These are phyloP conservation scores for Haliclona indistincta DNA, from an alignment of 37 sponge, comb jelly and placozoan species.

Conservation along the genomic window DNA sequence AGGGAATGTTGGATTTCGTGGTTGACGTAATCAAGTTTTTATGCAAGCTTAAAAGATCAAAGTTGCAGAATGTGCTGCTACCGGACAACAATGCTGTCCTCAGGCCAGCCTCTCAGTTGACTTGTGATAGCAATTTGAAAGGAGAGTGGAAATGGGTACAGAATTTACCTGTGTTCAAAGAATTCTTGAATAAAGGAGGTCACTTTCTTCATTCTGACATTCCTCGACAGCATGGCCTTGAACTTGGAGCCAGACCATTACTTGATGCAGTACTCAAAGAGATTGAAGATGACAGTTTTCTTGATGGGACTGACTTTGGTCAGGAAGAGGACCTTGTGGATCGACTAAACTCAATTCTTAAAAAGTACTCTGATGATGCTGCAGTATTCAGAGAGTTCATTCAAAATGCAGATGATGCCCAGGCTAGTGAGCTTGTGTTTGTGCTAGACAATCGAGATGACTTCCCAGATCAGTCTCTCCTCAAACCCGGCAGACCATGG, in stretches of 20 bases:
- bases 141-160: conserved; percentile 14
- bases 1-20: conserved; percentile 15
- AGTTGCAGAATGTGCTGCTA: neutral
- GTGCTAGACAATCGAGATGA: conserved; percentile 47
- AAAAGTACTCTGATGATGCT: conserved; percentile 58
- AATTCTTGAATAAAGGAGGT: conserved; percentile 5
- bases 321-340: conserved; percentile 77
- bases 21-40: neutral
- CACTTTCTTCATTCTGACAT: conserved; percentile 33
- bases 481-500: conserved; percentile 38
- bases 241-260: conserved; percentile 31
- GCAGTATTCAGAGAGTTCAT: conserved; percentile 76
- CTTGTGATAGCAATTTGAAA: conserved; percentile 21
- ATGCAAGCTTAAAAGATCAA: too few relatives aligned
- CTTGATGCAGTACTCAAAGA: conserved; percentile 36
- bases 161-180: neutral
- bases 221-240: conserved; percentile 13
- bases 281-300: conserved; percentile 31
- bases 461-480: conserved; percentile 22
- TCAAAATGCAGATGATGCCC: conserved; percentile 86
- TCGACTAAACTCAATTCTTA: conserved; percentile 60
- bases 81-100: conserved; percentile 52
- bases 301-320: conserved; percentile 69
- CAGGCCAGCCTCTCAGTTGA: conserved; percentile 21
- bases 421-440: conserved; percentile 69